Conservation (phyloP, 1,140 invertebrate species). For the Asbolus verrucosus region DNA sequence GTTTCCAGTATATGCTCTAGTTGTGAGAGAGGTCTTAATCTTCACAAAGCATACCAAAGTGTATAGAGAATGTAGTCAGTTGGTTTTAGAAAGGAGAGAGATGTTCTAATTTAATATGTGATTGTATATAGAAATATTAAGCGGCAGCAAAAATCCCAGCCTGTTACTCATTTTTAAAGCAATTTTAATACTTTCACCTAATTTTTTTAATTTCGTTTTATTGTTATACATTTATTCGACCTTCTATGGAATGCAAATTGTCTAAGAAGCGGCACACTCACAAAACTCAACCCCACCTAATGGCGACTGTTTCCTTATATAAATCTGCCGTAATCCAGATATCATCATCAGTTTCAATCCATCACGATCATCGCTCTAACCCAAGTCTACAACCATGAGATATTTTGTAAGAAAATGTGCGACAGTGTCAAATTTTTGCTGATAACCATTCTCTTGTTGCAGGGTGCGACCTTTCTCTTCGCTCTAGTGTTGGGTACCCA, state of each 20-base stretch:
- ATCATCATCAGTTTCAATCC: slow-evolving; percentile 32
- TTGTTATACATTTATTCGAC: slow-evolving; percentile 31
- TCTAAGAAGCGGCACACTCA: slow-evolving; percentile 16
- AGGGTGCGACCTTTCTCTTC: slow-evolving; percentile 46
- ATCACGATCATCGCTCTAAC: slow-evolving; percentile 25
- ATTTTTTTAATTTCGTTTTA: slow-evolving; percentile 32
- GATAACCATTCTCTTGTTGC: slow-evolving; percentile 4
- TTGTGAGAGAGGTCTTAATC: slow-evolving; percentile 30
- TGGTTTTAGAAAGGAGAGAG: slow-evolving; percentile 37
- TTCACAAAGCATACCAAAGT: slow-evolving; percentile 32
- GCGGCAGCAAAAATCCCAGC: slow-evolving; percentile 17
- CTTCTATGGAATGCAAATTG: slow-evolving; percentile 33
- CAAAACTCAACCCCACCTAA: slow-evolving; percentile 21
- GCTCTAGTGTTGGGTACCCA: slow-evolving; percentile 43
- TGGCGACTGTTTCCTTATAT: slow-evolving; percentile 25
- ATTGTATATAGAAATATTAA: slow-evolving; percentile 14
- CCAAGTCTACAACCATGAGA: slow-evolving; percentile 27
- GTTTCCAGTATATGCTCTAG: slow-evolving; percentile 20
- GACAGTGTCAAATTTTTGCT: too few species aligned
- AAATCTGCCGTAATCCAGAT: slow-evolving; percentile 33
- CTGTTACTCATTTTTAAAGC: slow-evolving; percentile 17
- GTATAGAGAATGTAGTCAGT: slow-evolving; percentile 15
- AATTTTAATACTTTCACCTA: slow-evolving; percentile 37
- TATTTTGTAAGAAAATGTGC: slow-evolving; percentile 16
- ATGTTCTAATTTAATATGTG: slow-evolving; percentile 36